phyloP scores from a whole-genome alignment of 2,113 vertebrate genomes.

The Aegotheles bennettii region DNA sequence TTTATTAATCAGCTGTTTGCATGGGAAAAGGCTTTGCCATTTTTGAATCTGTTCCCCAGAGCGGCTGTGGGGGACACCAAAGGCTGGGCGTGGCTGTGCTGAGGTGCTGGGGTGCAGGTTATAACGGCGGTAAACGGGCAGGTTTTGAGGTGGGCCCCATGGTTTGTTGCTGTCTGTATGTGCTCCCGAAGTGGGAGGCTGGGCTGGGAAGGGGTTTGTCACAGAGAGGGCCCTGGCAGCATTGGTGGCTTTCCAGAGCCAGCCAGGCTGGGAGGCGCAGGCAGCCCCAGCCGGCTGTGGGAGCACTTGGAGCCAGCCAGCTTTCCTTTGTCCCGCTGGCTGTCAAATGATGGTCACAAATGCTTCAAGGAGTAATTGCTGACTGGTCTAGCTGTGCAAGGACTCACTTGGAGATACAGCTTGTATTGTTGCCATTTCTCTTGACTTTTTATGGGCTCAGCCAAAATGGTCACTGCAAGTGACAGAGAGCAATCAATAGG shows the following conservation, averaged over 20 bases:
- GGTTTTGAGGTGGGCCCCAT: rapidly evolving
- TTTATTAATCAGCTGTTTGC: neutral
- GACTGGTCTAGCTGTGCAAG: neutral
- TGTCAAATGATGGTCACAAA: neutral
- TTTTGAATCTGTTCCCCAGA: neutral
- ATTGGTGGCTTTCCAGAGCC: neutral
- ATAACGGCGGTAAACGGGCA: rapidly evolving
- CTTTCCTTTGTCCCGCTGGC: neutral
- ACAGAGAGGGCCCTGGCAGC: rapidly evolving
- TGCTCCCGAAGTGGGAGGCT: neutral
- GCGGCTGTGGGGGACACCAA: rapidly evolving
- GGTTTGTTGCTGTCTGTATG: too few species aligned
- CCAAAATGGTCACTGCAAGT: neutral
- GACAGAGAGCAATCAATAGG: rapidly evolving
- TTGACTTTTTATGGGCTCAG: neutral
- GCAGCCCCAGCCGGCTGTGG: neutral
- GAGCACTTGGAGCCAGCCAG: rapidly evolving
- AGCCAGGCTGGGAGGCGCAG: neutral
- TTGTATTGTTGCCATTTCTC: neutral
- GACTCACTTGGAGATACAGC: neutral
- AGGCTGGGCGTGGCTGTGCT: rapidly evolving
- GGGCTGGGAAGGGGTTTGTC: neutral
- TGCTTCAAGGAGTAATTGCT: neutral
- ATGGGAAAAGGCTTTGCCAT: neutral
- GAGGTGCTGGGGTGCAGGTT: rapidly evolving